Evolutionary conservation across 2,888 invertebrate species (phyloP), one percentile per base, ranked within the genome.

Genomic region (Theretra japonica): DNA sequence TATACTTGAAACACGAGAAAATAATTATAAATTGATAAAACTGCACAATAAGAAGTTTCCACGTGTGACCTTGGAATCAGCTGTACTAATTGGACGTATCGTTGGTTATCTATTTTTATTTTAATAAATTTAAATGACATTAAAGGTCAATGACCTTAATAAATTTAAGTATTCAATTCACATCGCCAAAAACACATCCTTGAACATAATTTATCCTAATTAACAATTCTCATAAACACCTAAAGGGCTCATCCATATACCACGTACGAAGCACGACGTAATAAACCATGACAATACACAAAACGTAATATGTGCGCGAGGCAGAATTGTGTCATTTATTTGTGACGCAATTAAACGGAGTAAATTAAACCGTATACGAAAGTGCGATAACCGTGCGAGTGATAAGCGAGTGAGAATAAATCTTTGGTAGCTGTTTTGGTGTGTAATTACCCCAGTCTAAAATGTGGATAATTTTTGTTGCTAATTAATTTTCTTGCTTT

Each of bases 341-440:
- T 33, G 65, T 65, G 65, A 65, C 65, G 65, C 65, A 65, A 65
- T 65, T 48, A 33, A 53, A 48, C 65, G 48, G n/a, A 65, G 62
- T 41, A 58, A 58, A 58, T 41, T 62, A 62, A 62, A 62, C 41
- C 41, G 65, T 23, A 48, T 65, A 48, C 65, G 48, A 41, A 41
- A 65, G 48, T 23, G 48, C 41, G 65, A 65, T 65, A 65, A 65
- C 17, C 65, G 48, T 62, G 11, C 62, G 65, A 65, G 65, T 65
- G 65, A 65, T 65, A 65, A 65, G 33, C 17, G 65, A 48, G 65
- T 23, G 65, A 48, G 62, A 11, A 62, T 62, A 62, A 62, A 65
- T 65, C 65, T 19, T 41, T 65, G 65, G 65, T 65, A 48, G 1
- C 6, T 17, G 33, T n/a, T 59, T 60, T 33, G 7, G 17, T 65